Conservation (phyloP, 2,888 invertebrate genomes). For the Helicoverpa assulta region DNA sequence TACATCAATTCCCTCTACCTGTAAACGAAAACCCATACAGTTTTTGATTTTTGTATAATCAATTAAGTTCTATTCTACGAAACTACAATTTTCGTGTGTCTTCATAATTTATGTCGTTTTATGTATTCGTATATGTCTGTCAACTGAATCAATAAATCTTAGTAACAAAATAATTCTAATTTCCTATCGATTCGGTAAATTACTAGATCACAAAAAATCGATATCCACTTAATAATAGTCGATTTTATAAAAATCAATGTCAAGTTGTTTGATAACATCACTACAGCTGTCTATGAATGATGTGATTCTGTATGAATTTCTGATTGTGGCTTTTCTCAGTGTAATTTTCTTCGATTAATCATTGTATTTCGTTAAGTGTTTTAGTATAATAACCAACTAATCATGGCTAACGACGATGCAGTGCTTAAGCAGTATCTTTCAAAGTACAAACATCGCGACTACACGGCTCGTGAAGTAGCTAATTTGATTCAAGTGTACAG, state of each 20-base stretch:
- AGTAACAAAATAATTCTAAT: too few species aligned
- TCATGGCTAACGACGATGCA: slow-evolving; percentile 85
- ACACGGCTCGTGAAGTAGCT: slow-evolving; percentile 84
- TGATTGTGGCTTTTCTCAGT: slow-evolving; percentile 30
- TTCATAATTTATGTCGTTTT: too few species aligned
- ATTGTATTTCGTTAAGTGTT: slow-evolving; percentile 27
- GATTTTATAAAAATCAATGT: slow-evolving; percentile 30
- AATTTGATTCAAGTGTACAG: slow-evolving; percentile 85
- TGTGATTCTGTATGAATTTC: slow-evolving; percentile 40
- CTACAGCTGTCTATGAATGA: slow-evolving; percentile 43
- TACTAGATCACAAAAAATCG: not conserved
- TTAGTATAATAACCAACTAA: slow-evolving; percentile 41
- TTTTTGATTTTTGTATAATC: too few species aligned
- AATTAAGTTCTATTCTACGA: too few species aligned
- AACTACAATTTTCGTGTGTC: too few species aligned
- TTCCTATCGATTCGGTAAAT: not conserved
- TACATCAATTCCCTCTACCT: too few species aligned
- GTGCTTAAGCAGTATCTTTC: slow-evolving; percentile 82
- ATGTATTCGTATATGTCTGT: too few species aligned
- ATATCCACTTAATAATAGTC: slow-evolving; percentile 15
- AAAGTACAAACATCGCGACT: slow-evolving; percentile 86
- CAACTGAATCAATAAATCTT: too few species aligned
- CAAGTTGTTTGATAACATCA: slow-evolving; percentile 37
- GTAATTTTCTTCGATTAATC: slow-evolving; percentile 38
- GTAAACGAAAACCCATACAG: too few species aligned